Evolutionary conservation across 1,140 invertebrate species (phyloP).

Genomic region (Neotoxoptera formosana): DNA sequence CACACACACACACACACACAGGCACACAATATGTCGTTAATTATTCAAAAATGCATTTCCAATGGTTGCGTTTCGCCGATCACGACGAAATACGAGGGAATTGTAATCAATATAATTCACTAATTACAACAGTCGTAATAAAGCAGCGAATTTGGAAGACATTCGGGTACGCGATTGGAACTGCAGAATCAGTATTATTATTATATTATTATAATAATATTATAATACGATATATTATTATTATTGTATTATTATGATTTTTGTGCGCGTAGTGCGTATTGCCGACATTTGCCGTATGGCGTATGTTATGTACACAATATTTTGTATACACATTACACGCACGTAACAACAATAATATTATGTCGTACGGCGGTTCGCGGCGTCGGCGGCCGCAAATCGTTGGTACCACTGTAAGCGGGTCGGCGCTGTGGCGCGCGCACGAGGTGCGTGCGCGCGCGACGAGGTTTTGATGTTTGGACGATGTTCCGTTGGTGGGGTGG

Average conservation of each 20-base stretch:
- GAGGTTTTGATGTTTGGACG: constrained; percentile 34
- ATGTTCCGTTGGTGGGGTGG: constrained; percentile 55
- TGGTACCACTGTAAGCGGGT: constrained; percentile 49
- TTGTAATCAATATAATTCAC: not conserved
- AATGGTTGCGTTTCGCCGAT: not conserved
- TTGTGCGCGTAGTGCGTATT: too few relatives aligned
- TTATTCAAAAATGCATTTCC: not conserved
- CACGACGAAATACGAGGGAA: not conserved
- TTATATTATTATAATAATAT: not conserved
- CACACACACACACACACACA: not conserved
- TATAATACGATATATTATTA: too few relatives aligned
- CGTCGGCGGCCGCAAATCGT: constrained; percentile 25
- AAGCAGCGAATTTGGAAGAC: not conserved
- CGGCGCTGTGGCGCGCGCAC: not conserved
- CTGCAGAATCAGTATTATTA: not conserved
- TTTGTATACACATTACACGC: not conserved
- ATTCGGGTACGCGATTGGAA: not conserved
- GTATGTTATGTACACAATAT: too few relatives aligned
- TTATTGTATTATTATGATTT: too few relatives aligned
- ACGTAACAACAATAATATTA: not conserved
- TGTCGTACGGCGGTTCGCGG: not conserved
- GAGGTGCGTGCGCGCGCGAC: constrained; percentile 30
- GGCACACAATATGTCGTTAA: not conserved
- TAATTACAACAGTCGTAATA: not conserved
- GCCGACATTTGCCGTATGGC: too few relatives aligned